A percentile compares a stretch with the other conserved stretches of the same genome.
Evolutionary conservation across 1,140 invertebrate genomes (phyloP).

Genomic region (Littorina saxatilis): DNA sequence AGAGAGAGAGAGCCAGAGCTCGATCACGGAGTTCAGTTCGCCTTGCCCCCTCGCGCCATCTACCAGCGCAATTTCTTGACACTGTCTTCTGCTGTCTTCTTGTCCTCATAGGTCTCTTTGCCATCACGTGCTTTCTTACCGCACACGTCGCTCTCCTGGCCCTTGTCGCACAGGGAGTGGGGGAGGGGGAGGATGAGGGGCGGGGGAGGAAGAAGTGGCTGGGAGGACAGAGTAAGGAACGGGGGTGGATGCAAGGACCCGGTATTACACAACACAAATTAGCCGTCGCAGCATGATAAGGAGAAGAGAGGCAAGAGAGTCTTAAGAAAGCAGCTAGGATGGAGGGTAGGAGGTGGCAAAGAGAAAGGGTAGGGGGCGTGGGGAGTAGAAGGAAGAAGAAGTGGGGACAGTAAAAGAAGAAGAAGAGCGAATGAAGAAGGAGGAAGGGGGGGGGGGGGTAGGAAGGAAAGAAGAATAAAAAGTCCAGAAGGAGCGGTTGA

Average conservation of each 20-base stretch:
- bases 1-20: too few relatives aligned
- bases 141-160: not conserved
- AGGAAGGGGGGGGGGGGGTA: not conserved
- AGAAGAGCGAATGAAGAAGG: not conserved
- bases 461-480: not conserved
- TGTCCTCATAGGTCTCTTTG: too few relatives aligned
- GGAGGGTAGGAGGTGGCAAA: not conserved
- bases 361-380: not conserved
- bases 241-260: not conserved
- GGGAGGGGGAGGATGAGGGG: not conserved
- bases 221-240: not conserved
- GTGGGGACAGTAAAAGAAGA: not conserved
- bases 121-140: constrained; percentile 4
- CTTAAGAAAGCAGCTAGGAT: not conserved
- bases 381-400: not conserved
- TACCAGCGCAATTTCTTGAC: too few relatives aligned
- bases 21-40: too few relatives aligned
- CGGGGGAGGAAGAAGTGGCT: not conserved
- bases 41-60: too few relatives aligned
- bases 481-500: not conserved
- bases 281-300: constrained; percentile 30
- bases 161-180: not conserved
- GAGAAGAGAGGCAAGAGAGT: not conserved
- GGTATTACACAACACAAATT: constrained; percentile 39
- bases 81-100: too few relatives aligned